These are phyloP conservation scores for Habrosyne pyritoides DNA, from an alignment of 2,888 invertebrate species.

Conservation along the genomic window DNA sequence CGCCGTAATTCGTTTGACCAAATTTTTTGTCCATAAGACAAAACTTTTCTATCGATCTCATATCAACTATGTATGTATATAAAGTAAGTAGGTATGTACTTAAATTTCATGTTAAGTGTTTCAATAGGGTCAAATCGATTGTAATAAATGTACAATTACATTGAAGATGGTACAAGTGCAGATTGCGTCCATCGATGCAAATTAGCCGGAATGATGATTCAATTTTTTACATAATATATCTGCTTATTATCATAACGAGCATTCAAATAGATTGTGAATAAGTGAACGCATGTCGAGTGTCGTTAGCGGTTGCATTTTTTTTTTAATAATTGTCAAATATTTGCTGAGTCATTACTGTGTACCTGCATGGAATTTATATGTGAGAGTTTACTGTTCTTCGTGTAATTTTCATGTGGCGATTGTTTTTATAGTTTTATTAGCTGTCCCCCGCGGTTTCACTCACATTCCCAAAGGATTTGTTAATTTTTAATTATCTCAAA, in stretches of 20 bases:
- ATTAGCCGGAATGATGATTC: constrained; percentile 65
- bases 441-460: no score
- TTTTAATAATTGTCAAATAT: constrained; percentile 27
- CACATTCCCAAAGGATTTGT: no score
- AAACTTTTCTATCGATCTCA: neutral
- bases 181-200: constrained; percentile 50
- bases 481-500: no score
- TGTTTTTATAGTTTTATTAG: no score
- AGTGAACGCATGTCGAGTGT: constrained; percentile 30
- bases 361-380: neutral
- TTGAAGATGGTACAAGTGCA: constrained; percentile 28
- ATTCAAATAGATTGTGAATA: constrained; percentile 21
- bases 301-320: constrained; percentile 19
- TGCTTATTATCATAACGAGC: constrained; percentile 44
- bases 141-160: constrained; percentile 27
- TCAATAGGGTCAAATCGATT: constrained; percentile 6
- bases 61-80: constrained; percentile 16
- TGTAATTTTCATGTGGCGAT: no score
- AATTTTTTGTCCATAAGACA: no score
- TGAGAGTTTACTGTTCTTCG: no score
- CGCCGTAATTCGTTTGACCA: no score
- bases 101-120: neutral
- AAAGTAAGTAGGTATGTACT: neutral
- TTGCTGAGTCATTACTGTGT: constrained; percentile 2
- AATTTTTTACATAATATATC: constrained; percentile 41